Evolutionary conservation across 2,888 invertebrate species (phyloP).

Genomic region (Apodemia zela): DNA sequence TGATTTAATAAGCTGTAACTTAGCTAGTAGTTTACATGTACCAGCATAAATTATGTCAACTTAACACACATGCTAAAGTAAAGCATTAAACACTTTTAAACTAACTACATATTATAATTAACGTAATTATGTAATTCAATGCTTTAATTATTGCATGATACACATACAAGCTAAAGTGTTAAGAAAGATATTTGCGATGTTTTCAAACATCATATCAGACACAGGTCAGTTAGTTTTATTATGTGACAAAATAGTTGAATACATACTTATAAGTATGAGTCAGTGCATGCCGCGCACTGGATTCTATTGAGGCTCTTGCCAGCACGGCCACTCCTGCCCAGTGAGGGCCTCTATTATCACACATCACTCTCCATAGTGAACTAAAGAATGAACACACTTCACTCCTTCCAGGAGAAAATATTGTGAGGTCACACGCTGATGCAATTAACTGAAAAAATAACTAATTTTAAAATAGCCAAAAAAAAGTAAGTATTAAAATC

Average conservation of each 20-base stretch:
- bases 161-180: no score
- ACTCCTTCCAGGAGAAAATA: slow-evolving; percentile 84
- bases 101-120: no score
- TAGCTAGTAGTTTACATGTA: no score
- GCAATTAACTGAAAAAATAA: slow-evolving; percentile 79
- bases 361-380: slow-evolving; percentile 83
- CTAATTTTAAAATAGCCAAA: not conserved
- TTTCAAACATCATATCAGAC: not conserved
- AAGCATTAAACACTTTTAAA: no score
- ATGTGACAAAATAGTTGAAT: not conserved
- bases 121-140: no score
- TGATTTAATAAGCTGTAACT: no score
- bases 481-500: no score
- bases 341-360: slow-evolving; percentile 77
- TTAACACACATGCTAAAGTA: no score
- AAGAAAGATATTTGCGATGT: no score
- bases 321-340: slow-evolving; percentile 86
- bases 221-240: not conserved
- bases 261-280: slow-evolving; percentile 83
- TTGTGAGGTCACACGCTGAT: slow-evolving; percentile 81
- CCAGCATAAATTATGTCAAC: no score
- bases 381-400: slow-evolving; percentile 85
- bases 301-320: slow-evolving; percentile 81
- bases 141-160: no score
- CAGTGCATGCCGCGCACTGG: slow-evolving; percentile 81